Percentiles rank a stretch among this genome's conserved stretches.
Evolutionary conservation across 2,888 invertebrate genomes (phyloP).

Genomic region (Callimorpha dominula): DNA sequence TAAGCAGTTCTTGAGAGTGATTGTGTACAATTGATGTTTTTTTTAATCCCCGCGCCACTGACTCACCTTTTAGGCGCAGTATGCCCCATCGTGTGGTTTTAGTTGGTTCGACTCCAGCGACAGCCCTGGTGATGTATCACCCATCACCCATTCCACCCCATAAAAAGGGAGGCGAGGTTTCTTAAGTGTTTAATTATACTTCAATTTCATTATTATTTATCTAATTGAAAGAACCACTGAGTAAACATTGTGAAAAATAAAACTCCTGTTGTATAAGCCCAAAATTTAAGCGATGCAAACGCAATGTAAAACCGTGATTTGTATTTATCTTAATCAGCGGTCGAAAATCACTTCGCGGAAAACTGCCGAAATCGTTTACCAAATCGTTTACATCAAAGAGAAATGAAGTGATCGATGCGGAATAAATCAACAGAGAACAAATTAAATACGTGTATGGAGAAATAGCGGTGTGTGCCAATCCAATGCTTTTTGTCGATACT

Average conservation of each 20-base stretch:
- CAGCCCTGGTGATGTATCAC: background rate
- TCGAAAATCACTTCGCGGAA: slow-evolving; percentile 39
- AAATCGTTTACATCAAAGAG: slow-evolving; percentile 67
- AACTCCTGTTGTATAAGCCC: background rate
- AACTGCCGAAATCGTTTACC: slow-evolving; percentile 58
- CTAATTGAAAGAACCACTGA: background rate
- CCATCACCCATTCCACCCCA: background rate
- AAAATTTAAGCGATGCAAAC: slow-evolving; percentile 22
- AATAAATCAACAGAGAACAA: slow-evolving; percentile 78
- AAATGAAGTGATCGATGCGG: slow-evolving; percentile 71
- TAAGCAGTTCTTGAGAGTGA: background rate
- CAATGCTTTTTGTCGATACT: slow-evolving; percentile 61
- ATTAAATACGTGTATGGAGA: slow-evolving; percentile 76
- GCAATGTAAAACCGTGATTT: slow-evolving; percentile 22
- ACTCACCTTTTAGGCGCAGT: background rate
- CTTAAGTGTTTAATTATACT: background rate
- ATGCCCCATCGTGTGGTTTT: background rate
- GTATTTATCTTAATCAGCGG: slow-evolving; percentile 36
- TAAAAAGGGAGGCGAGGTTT: background rate
- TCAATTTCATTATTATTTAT: background rate
- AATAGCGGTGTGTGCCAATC: slow-evolving; percentile 70
- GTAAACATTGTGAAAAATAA: too few species aligned
- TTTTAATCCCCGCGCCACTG: background rate
- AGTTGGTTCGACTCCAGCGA: too few species aligned
- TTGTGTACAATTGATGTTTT: too few species aligned